These are phyloP conservation scores for Drosophila funebris DNA, from an alignment of 1,140 invertebrate species.

Conservation along the genomic window DNA sequence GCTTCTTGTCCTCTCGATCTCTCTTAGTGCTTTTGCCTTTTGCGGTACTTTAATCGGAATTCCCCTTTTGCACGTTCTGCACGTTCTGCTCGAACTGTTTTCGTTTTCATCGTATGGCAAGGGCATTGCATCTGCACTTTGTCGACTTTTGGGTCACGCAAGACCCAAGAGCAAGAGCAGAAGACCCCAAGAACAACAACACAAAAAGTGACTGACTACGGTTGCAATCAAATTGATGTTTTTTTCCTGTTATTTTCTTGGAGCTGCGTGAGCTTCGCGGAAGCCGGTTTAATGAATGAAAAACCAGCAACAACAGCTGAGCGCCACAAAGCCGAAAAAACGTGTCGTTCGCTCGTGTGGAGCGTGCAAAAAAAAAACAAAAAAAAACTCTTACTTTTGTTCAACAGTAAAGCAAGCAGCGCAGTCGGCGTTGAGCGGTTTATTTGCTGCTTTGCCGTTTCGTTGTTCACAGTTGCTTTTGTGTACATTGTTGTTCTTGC, in stretches of 20 bases:
- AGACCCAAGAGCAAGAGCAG: slow-evolving; percentile 46
- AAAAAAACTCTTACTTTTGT: slow-evolving; percentile 75
- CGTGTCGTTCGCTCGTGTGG: slow-evolving; percentile 58
- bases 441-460: slow-evolving; percentile 29
- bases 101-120: slow-evolving; percentile 48
- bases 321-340: slow-evolving; percentile 63
- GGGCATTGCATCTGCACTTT: slow-evolving; percentile 34
- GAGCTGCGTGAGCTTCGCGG: slow-evolving; percentile 57
- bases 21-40: not conserved
- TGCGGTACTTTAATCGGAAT: slow-evolving; percentile 67
- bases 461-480: slow-evolving; percentile 40
- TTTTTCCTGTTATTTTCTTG: slow-evolving; percentile 30
- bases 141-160: slow-evolving; percentile 72
- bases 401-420: slow-evolving; percentile 55
- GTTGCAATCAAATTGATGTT: slow-evolving; percentile 6
- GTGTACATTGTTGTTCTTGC: slow-evolving; percentile 33
- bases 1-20: slow-evolving; percentile 1
- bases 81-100: slow-evolving; percentile 60
- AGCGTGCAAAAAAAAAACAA: slow-evolving; percentile 60
- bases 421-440: slow-evolving; percentile 23
- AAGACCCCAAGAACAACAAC: slow-evolving; percentile 13
- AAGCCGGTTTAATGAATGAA: slow-evolving; percentile 82
- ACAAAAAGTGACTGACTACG: slow-evolving; percentile 44
- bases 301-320: slow-evolving; percentile 66
- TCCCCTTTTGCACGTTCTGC: slow-evolving; percentile 55